These are phyloP conservation scores for Netelia melanura DNA, from an alignment of 2,888 invertebrate species.

Conservation along the genomic window DNA sequence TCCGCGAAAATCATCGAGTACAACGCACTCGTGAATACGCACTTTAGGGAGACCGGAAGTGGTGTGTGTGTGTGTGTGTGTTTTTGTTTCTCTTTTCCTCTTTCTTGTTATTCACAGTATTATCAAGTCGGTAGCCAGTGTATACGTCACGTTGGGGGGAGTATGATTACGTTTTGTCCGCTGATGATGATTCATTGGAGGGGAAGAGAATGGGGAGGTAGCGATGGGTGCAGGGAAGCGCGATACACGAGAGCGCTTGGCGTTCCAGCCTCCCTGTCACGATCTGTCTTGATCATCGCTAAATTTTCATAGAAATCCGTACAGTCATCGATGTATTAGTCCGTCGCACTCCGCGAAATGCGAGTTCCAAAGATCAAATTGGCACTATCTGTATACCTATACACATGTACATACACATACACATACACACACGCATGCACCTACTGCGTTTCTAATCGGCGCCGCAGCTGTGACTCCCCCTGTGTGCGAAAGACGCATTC, in stretches of 20 bases:
- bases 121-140: conserved; percentile 51
- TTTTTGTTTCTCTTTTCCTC: conserved; percentile 51
- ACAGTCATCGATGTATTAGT: conserved; percentile 23
- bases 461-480: not conserved
- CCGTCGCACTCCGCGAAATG: not conserved
- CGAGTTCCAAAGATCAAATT: conserved; percentile 63
- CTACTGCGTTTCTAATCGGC: conserved; percentile 1
- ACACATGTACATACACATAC: not conserved
- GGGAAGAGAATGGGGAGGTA: not conserved
- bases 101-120: conserved; percentile 11
- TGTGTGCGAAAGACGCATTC: conserved; percentile 31
- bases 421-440: not conserved
- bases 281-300: not conserved
- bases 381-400: not conserved
- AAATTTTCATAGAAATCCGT: conserved; percentile 15
- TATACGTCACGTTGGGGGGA: conserved; percentile 76
- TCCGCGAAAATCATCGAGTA: conserved; percentile 9
- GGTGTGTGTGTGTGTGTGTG: conserved; percentile 15
- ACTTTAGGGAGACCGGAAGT: conserved; percentile 33
- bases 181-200: conserved; percentile 74
- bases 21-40: conserved; percentile 22
- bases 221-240: conserved; percentile 44
- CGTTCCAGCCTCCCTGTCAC: conserved; percentile 8
- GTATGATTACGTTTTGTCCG: conserved; percentile 70
- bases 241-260: not conserved